Conservation (phyloP, 92 coral and sea anemone species). For the Diadumene lineata region DNA sequence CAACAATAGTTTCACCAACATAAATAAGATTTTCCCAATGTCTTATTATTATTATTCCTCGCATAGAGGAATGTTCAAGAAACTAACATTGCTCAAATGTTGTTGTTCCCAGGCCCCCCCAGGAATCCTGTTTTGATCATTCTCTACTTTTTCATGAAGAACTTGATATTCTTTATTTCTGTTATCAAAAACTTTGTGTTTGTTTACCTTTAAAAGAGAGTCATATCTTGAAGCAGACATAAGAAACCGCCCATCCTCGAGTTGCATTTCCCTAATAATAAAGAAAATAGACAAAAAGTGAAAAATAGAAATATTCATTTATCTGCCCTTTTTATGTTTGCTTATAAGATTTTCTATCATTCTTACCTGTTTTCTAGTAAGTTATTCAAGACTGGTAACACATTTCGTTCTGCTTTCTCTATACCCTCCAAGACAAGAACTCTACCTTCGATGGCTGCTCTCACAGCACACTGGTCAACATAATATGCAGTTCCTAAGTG, state of each 20-base stretch:
- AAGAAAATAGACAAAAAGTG: too few species aligned
- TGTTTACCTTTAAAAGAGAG: conserved; percentile 79
- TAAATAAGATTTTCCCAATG: too few species aligned
- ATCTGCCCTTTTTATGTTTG: neutral
- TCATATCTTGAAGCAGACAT: conserved; percentile 97
- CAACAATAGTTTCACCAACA: too few species aligned
- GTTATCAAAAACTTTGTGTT: too few species aligned
- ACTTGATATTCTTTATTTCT: too few species aligned
- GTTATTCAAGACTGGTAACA: conserved; percentile 92
- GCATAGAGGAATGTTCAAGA: too few species aligned
- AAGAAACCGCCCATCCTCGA: conserved; percentile 95
- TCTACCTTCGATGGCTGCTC: conserved; percentile 90
- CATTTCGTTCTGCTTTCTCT: conserved; percentile 98
- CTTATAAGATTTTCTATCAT: neutral
- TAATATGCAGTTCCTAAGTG: conserved; percentile 79
- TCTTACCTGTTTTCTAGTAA: conserved; percentile 83
- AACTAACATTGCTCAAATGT: too few species aligned
- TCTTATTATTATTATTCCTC: too few species aligned
- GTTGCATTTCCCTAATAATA: conserved; percentile 97
- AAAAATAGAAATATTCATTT: neutral
- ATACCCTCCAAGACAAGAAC: conserved; percentile 94
- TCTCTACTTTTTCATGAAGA: too few species aligned
- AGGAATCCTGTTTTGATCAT: too few species aligned
- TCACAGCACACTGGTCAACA: conserved; percentile 96
- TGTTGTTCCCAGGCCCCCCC: too few species aligned